phyloP scores from a whole-genome alignment of 1,140 invertebrate genomes.

The Aphis gossypii region DNA sequence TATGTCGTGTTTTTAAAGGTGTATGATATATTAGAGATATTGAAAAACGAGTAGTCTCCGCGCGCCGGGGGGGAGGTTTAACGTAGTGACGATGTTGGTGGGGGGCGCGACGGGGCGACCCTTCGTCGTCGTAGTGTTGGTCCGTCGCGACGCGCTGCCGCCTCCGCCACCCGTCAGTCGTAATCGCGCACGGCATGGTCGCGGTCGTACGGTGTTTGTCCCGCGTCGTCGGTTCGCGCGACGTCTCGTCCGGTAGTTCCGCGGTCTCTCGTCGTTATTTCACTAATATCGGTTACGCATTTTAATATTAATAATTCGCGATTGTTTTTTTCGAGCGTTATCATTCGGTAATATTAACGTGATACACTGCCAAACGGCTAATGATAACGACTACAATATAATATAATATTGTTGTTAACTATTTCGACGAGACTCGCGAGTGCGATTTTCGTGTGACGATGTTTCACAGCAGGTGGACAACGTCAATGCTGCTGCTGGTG shows the following conservation, averaged over 20 bases:
- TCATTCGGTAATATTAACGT: background rate
- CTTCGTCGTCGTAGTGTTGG: background rate
- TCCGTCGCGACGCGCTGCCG: background rate
- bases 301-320: background rate
- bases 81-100: background rate
- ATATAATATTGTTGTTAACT: background rate
- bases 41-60: background rate
- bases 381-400: background rate
- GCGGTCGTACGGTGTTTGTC: background rate
- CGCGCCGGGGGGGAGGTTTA: conserved; percentile 1
- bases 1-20: background rate
- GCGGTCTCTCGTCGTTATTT: background rate
- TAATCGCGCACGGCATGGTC: background rate
- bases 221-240: background rate
- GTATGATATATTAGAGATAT: background rate
- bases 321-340: background rate
- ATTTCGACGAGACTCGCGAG: background rate
- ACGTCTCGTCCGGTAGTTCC: background rate
- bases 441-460: background rate
- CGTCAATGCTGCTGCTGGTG: background rate
- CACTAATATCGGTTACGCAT: too few relatives aligned
- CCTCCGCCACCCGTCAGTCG: conserved; percentile 7
- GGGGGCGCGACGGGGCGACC: background rate
- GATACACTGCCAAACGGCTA: background rate
- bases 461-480: background rate